Percentiles rank a stretch among this genome's conserved stretches.
phyloP scores from a whole-genome alignment of 1,140 invertebrate genomes.

The Sycophaga agraensis region DNA sequence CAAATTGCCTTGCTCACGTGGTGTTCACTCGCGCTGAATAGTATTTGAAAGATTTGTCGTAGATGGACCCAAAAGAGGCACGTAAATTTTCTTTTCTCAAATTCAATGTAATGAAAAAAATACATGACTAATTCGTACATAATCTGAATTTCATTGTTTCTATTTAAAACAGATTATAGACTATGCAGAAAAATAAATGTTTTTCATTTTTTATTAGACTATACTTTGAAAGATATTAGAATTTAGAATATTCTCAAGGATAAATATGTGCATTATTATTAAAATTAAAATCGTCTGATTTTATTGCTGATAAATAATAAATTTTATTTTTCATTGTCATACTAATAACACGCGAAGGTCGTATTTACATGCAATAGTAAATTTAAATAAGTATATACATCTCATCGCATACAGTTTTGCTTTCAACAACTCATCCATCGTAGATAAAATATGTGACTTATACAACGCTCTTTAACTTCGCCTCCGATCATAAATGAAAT shows the following conservation, averaged over 20 bases:
- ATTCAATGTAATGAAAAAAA: background rate
- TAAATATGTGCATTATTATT: too few relatives aligned
- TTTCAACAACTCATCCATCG: background rate
- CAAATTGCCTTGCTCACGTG: conserved; percentile 52
- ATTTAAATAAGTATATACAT: background rate
- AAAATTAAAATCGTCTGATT: too few relatives aligned
- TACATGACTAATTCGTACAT: too few relatives aligned
- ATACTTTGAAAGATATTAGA: too few relatives aligned
- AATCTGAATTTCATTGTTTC: too few relatives aligned
- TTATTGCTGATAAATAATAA: too few relatives aligned
- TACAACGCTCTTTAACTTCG: background rate
- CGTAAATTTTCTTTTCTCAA: background rate
- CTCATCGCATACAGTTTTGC: background rate
- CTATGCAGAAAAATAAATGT: too few relatives aligned
- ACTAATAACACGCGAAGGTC: too few relatives aligned
- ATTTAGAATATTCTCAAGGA: too few relatives aligned
- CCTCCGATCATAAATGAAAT: background rate
- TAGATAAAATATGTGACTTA: background rate
- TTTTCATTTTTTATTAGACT: too few relatives aligned
- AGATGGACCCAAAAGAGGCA: background rate
- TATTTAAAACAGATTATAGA: too few relatives aligned
- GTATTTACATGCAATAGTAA: background rate
- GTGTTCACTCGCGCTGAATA: conserved; percentile 47
- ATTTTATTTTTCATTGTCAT: too few relatives aligned
- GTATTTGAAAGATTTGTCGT: conserved; percentile 34